A percentile compares a stretch with the other conserved stretches of the same genome.
Conservation (phyloP, 2,888 invertebrate genomes). For the Aphidoletes aphidimyza region DNA sequence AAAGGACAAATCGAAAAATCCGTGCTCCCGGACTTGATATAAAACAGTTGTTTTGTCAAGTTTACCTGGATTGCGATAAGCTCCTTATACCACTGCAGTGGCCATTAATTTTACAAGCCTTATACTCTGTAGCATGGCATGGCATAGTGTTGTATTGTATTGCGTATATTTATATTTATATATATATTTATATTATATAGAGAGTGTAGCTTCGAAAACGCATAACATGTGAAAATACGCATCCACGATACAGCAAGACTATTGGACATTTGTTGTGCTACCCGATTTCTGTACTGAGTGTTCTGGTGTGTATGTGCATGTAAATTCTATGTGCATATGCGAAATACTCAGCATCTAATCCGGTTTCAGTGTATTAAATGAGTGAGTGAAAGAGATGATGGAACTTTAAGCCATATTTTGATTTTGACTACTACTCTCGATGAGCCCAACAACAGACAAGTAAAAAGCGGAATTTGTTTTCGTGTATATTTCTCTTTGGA, state of each 20-base stretch:
- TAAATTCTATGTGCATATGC: not conserved
- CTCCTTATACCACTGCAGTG: slow-evolving; percentile 40
- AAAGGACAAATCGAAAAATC: not conserved
- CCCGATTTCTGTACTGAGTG: too few relatives aligned
- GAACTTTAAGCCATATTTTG: slow-evolving; percentile 19
- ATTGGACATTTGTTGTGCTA: too few relatives aligned
- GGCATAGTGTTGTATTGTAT: too few relatives aligned
- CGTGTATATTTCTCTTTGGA: not conserved
- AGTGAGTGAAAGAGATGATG: not conserved
- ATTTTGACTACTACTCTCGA: not conserved
- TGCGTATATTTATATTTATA: slow-evolving; percentile 11
- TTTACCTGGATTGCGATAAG: slow-evolving; percentile 43
- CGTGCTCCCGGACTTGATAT: not conserved
- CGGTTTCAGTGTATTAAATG: not conserved
- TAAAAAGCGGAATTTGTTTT: not conserved
- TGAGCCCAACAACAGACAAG: not conserved
- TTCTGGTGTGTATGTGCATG: not conserved
- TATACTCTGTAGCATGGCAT: not conserved
- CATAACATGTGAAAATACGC: not conserved
- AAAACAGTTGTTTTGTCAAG: slow-evolving; percentile 30
- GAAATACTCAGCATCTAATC: not conserved
- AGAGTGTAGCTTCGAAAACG: not conserved
- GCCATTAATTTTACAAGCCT: slow-evolving; percentile 42
- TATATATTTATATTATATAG: too few relatives aligned
- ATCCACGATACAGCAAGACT: too few relatives aligned